Percentiles rank a stretch among this genome's conserved stretches.
phyloP scores from a whole-genome alignment of 2,797 vertebrate species.

The Ptychobarbus kaznakovi region DNA sequence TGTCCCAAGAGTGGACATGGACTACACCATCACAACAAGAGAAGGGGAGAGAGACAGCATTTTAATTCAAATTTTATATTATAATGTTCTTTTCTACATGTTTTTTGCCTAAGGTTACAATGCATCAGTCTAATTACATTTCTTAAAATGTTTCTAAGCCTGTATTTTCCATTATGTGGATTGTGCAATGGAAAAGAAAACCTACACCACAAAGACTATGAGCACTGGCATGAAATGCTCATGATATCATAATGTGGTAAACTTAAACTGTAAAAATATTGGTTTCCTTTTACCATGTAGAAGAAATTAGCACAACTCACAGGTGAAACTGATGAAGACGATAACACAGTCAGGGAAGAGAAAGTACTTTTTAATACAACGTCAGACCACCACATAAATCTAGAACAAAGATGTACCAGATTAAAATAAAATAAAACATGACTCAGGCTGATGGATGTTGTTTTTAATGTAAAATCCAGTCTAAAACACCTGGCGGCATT shows the following conservation, averaged over 20 bases:
- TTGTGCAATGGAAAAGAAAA: slow-evolving; percentile 6
- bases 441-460: slow-evolving; percentile 24
- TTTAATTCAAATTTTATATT: neutral
- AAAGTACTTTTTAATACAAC: neutral
- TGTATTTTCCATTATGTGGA: neutral
- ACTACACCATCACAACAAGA: slow-evolving; percentile 19
- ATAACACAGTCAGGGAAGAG: slow-evolving; percentile 11
- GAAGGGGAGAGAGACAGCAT: slow-evolving; percentile 30
- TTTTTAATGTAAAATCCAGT: slow-evolving; percentile 18
- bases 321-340: slow-evolving; percentile 10
- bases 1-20: slow-evolving; percentile 34
- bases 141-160: slow-evolving; percentile 7
- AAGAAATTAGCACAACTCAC: slow-evolving; percentile 16
- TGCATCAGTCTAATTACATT: neutral
- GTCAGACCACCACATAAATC: slow-evolving; percentile 15
- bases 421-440: slow-evolving; percentile 12
- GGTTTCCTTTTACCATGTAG: slow-evolving; percentile 1
- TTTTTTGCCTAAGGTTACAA: neutral
- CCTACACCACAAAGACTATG: slow-evolving; percentile 1
- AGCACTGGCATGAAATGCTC: neutral
- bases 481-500: slow-evolving; percentile 32
- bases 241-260: slow-evolving; percentile 9
- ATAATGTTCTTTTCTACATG: neutral
- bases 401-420: neutral
- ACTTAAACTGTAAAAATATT: slow-evolving; percentile 20